Base-by-base conservation (phyloP, 2,888 invertebrate genomes). In the Tetragonula carbonaria region DNA sequence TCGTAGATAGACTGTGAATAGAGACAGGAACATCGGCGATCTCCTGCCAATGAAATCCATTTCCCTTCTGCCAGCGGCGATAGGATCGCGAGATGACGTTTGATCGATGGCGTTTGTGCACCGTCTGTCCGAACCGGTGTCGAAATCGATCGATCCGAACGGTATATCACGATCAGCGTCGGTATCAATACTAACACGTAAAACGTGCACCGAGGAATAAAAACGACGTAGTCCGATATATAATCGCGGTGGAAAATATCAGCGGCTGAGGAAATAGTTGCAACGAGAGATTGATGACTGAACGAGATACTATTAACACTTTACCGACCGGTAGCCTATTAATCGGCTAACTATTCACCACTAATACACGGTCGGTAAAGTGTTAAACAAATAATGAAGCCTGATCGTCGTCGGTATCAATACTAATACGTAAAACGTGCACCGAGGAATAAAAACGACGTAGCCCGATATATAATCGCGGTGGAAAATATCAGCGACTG, bases 21-120 rank as follows among this genome's bases (percentile, higher is more conserved):
- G 72, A 28, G 53, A 77, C 51, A 78, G 79, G 59, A 67, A 67
- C 66, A 59, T 72, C 33, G 66, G 28, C 66, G 78, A 81, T 78
- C 78, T 81, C 72, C 71, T 71, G 33, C 72, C 79, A 62, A 72
- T 81, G 80, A 78, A 78, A 63, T 81, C 80, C 67, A 80, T 80
- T 80, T 81, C 79, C 80, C 72, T 72, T 67, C 78, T 81, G 78
- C 78, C 80, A 59, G 51, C 14, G 38, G 51, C 51, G 71, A 78
- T 71, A 71, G 21, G 28, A 72, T 78, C 66, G 71, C 63, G 21
- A 23, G 23, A 53, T 78, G 78, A 67, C 78, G 78, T 72, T 66
- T 63, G 80, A 78, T 81, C 71, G 65, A 78, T 72, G 78, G 16
- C 33, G 28, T 53, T 38, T 38, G 45, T 18, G 50, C 16, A 11